Evolutionary conservation across 2,113 vertebrate genomes (phyloP).

Genomic region (Bos indicus): DNA sequence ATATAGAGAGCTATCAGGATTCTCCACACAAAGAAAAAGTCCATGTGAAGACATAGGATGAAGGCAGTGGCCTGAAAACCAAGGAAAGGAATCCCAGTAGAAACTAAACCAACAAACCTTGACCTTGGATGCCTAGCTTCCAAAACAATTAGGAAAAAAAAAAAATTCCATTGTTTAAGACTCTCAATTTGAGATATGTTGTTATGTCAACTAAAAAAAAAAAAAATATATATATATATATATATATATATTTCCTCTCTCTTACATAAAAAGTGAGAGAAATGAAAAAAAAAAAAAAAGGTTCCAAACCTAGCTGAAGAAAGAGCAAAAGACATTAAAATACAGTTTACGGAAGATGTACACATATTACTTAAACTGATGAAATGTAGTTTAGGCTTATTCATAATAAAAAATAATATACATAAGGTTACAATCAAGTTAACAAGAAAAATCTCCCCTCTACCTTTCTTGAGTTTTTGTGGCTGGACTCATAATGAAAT

Average conservation of each 20-base stretch:
- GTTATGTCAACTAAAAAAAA: neutral
- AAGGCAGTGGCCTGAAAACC: accelerated
- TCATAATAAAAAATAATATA: neutral
- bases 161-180: neutral
- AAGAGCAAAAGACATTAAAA: neutral
- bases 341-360: neutral
- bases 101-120: neutral
- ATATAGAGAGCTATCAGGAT: neutral
- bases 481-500: neutral
- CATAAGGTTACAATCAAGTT: neutral
- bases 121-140: neutral
- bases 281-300: neutral
- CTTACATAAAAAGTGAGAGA: neutral
- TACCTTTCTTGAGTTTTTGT: neutral
- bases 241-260: neutral
- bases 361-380: neutral
- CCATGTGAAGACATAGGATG: neutral
- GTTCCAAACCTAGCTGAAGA: neutral
- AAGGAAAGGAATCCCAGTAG: neutral
- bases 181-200: neutral
- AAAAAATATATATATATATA: no score
- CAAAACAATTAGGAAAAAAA: neutral
- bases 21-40: neutral
- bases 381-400: neutral
- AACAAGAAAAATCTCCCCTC: neutral